A percentile compares a stretch with the other conserved stretches of the same genome.
phyloP scores from a whole-genome alignment of 1,140 invertebrate genomes.

The Drosophila watanabei region DNA sequence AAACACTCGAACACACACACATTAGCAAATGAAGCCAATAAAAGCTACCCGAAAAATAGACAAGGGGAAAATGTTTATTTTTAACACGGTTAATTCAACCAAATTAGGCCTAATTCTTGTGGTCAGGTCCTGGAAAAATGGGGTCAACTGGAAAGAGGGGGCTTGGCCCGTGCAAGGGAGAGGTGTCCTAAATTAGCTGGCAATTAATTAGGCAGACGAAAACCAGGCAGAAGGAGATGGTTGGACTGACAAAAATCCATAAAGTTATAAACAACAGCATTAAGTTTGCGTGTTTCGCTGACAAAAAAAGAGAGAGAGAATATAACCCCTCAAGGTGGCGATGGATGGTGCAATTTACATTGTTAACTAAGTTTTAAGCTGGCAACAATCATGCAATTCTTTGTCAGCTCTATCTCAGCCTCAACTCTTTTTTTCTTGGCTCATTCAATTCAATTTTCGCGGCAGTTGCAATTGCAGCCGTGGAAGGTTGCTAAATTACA shows the following conservation, averaged over 20 bases:
- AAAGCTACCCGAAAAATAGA: conserved; percentile 31
- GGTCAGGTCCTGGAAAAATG: conserved; percentile 54
- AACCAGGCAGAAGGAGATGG: neutral
- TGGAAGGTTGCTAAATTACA: conserved; percentile 36
- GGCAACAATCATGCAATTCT: conserved; percentile 42
- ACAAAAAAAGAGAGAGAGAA: conserved; percentile 5
- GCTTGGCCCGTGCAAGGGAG: conserved; percentile 15
- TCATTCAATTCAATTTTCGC: conserved; percentile 42
- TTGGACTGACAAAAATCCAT: conserved; percentile 22
- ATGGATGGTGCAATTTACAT: conserved; percentile 53
- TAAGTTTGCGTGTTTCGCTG: conserved; percentile 9
- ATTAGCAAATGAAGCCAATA: conserved; percentile 61
- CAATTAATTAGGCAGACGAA: conserved; percentile 29
- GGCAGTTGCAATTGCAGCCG: conserved; percentile 36
- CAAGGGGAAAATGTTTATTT: conserved; percentile 43
- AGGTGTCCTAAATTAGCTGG: conserved; percentile 32
- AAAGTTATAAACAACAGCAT: conserved; percentile 31
- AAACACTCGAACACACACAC: conserved; percentile 29
- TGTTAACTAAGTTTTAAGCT: conserved; percentile 29
- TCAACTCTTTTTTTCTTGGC: conserved; percentile 20
- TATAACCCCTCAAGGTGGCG: conserved; percentile 46
- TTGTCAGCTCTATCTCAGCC: conserved; percentile 20
- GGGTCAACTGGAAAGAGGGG: conserved; percentile 47
- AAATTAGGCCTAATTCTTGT: conserved; percentile 52
- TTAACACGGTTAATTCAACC: conserved; percentile 62